Percentiles rank a stretch among this genome's conserved stretches.
Conservation (phyloP, 2,888 invertebrate genomes). For the Napeogenes sylphis region DNA sequence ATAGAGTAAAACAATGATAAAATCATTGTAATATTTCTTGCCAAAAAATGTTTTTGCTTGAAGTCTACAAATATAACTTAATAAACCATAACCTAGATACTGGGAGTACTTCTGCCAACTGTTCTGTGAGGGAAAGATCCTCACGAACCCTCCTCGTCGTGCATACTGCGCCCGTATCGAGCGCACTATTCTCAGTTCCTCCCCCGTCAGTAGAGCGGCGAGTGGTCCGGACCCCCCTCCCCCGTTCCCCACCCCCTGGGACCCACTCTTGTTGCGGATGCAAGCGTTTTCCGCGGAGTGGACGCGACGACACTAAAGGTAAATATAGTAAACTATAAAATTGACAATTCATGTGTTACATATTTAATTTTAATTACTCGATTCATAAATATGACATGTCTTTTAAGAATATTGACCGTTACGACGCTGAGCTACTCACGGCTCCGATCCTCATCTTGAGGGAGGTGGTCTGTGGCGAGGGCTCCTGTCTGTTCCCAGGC, state of each 20-base stretch:
- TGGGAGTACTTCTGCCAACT: slow-evolving; percentile 90
- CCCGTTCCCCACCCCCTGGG: slow-evolving; percentile 34
- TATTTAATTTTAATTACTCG: too few relatives aligned
- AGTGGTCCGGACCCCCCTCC: slow-evolving; percentile 39
- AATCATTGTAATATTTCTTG: too few relatives aligned
- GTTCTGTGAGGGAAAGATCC: slow-evolving; percentile 93
- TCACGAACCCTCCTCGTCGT: slow-evolving; percentile 90
- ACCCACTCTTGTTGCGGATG: slow-evolving; percentile 54
- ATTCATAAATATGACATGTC: too few relatives aligned
- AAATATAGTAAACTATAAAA: background rate
- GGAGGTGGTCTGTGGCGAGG: slow-evolving; percentile 47
- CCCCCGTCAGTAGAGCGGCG: slow-evolving; percentile 77
- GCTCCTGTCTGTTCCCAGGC: slow-evolving; percentile 77
- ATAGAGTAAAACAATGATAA: too few relatives aligned
- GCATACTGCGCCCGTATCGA: slow-evolving; percentile 87
- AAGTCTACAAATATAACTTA: background rate
- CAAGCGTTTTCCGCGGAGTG: slow-evolving; percentile 84
- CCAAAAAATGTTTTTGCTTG: too few relatives aligned
- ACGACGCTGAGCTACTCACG: slow-evolving; percentile 38
- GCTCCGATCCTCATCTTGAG: slow-evolving; percentile 71
- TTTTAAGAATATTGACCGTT: background rate
- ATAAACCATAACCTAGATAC: slow-evolving; percentile 78
- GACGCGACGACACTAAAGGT: slow-evolving; percentile 80
- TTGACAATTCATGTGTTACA: too few relatives aligned
- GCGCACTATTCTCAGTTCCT: slow-evolving; percentile 87